A percentile compares a stretch with the other conserved stretches of the same genome.
Conservation (phyloP, 53 echinoderm and acorn worm species). For the Echinarachnius parma region DNA sequence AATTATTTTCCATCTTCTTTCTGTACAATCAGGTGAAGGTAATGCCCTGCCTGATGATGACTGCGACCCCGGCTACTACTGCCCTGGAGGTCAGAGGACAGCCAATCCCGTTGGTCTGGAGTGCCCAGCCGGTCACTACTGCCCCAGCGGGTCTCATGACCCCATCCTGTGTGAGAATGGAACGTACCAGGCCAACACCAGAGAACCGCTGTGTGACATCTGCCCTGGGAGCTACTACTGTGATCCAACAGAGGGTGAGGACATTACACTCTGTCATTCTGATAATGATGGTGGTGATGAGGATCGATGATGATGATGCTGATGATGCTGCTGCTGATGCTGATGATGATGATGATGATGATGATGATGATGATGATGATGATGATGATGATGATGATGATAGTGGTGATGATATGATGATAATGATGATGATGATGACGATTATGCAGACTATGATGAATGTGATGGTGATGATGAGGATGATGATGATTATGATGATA, state of each 20-base stretch:
- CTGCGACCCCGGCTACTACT: constrained; percentile 88
- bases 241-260: constrained; percentile 84
- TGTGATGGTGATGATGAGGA: background rate
- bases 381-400: constrained; percentile 6
- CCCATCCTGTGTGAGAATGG: constrained; percentile 87
- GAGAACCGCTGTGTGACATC: constrained; percentile 66
- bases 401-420: background rate
- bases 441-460: no score
- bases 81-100: constrained; percentile 88
- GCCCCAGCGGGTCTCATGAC: constrained; percentile 83
- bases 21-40: constrained; percentile 61
- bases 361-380: constrained; percentile 26
- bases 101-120: constrained; percentile 67
- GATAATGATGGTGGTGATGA: constrained; percentile 3
- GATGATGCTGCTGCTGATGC: constrained; percentile 22
- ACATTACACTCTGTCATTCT: background rate
- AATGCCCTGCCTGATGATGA: constrained; percentile 73
- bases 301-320: constrained; percentile 19
- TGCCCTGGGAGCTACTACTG: constrained; percentile 89
- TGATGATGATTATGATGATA: no score
- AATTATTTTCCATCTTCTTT: constrained; percentile 1
- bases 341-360: constrained; percentile 34
- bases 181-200: constrained; percentile 79
- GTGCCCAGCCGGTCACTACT: constrained; percentile 74
- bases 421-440: constrained; percentile 5